phyloP scores from a whole-genome alignment of 2,113 vertebrate genomes.

The Cathartes aura region DNA sequence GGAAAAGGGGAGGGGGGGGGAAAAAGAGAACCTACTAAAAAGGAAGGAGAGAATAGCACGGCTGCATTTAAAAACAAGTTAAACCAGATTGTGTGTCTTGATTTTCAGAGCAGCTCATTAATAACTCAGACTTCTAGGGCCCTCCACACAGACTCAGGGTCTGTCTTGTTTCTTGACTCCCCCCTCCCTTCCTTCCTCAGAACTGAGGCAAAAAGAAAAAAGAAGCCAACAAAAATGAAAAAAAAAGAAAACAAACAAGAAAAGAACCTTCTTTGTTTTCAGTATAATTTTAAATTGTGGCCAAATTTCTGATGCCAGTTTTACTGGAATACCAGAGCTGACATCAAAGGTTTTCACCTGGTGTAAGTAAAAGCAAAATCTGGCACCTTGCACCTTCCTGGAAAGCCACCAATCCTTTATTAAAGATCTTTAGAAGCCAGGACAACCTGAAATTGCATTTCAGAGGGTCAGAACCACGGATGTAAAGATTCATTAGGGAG shows the following conservation, averaged over 20 bases:
- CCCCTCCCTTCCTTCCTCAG: neutral
- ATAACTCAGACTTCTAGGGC: constrained; percentile 15
- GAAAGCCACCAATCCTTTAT: neutral
- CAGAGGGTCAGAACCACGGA: neutral
- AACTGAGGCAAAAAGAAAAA: neutral
- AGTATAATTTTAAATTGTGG: neutral
- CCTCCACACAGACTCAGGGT: neutral
- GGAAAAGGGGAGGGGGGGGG: neutral
- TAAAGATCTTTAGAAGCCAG: neutral
- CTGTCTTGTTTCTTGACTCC: neutral
- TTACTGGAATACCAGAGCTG: neutral
- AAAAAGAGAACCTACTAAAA: neutral
- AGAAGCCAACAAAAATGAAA: neutral
- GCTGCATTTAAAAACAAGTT: constrained; percentile 27
- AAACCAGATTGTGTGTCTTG: neutral
- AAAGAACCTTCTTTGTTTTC: neutral
- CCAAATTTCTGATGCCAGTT: neutral
- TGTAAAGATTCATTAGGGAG: neutral
- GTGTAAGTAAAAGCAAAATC: neutral
- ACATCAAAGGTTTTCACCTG: neutral
- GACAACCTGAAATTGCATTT: neutral
- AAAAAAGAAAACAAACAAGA: neutral
- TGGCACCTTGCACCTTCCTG: neutral
- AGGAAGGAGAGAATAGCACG: neutral
- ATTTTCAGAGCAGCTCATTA: constrained; percentile 39